A percentile compares a stretch with the other conserved stretches of the same genome.
These are phyloP conservation scores for Tolypeutes matacus DNA, from an alignment of 2,797 vertebrate genomes.

Conservation along the genomic window DNA sequence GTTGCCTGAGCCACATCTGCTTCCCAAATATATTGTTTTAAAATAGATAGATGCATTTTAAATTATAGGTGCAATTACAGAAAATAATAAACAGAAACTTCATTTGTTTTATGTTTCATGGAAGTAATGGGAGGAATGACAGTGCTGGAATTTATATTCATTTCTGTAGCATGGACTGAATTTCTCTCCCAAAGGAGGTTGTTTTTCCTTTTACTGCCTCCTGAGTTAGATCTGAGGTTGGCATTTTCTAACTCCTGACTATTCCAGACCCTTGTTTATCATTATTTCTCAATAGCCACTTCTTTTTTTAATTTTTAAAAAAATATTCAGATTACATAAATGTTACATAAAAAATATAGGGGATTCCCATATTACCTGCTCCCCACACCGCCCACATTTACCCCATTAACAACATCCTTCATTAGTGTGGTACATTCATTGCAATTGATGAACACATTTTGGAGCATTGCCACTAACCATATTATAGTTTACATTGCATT, in stretches of 20 bases:
- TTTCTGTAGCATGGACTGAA: neutral
- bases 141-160: neutral
- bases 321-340: too few species aligned
- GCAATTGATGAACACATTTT: too few species aligned
- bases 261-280: neutral
- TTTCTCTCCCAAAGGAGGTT: neutral
- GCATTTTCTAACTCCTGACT: neutral
- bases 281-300: neutral
- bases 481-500: too few species aligned
- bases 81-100: constrained; percentile 11
- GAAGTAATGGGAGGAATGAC: neutral
- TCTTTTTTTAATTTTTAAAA: neutral
- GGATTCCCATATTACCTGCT: too few species aligned
- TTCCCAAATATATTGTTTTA: neutral
- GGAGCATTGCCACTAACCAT: too few species aligned
- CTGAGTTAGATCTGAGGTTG: neutral
- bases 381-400: too few species aligned
- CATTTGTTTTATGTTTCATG: constrained; percentile 18
- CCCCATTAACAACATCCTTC: too few species aligned
- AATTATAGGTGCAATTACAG: neutral
- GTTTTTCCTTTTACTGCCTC: neutral
- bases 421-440: too few species aligned
- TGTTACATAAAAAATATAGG: too few species aligned
- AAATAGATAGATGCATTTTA: neutral
- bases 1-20: too few species aligned